Evolutionary conservation across 2,113 vertebrate genomes (phyloP).

Genomic region (Salminus brasiliensis): DNA sequence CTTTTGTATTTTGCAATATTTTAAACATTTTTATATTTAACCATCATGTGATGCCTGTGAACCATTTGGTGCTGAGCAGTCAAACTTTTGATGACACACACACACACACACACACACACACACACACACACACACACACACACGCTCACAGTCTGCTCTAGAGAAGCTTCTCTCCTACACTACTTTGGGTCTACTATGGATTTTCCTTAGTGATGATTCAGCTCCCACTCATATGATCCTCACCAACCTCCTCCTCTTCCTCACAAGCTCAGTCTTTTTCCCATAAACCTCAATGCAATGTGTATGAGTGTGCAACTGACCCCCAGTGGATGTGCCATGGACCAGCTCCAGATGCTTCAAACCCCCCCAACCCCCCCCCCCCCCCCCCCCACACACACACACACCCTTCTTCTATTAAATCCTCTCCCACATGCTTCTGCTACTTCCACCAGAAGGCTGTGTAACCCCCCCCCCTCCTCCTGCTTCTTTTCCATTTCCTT

Average conservation of each 20-base stretch:
- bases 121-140: not conserved
- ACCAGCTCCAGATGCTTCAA: constrained; percentile 94
- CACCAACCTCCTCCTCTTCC: constrained; percentile 14
- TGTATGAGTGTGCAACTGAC: constrained; percentile 72
- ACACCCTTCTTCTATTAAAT: constrained; percentile 42
- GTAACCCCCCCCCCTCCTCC: constrained; percentile 63
- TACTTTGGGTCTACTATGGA: constrained; percentile 1
- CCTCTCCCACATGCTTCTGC: constrained; percentile 65
- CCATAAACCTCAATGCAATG: constrained; percentile 68
- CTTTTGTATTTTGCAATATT: not conserved
- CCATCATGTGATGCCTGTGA: not conserved
- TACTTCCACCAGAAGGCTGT: constrained; percentile 62
- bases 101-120: not conserved
- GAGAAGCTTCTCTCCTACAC: not conserved
- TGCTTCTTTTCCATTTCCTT: constrained; percentile 93
- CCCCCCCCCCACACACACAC: too few relatives aligned
- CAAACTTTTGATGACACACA: not conserved
- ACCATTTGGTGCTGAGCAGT: not conserved
- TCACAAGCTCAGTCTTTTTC: constrained; percentile 50
- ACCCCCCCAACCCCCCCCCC: too few relatives aligned
- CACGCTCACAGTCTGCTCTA: too few relatives aligned
- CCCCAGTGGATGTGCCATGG: constrained; percentile 84
- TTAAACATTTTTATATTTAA: not conserved
- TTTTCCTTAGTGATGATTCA: constrained; percentile 20
- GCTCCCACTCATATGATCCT: constrained; percentile 28